Conservation (phyloP, 1,140 invertebrate genomes). For the Plutomurus gul region DNA sequence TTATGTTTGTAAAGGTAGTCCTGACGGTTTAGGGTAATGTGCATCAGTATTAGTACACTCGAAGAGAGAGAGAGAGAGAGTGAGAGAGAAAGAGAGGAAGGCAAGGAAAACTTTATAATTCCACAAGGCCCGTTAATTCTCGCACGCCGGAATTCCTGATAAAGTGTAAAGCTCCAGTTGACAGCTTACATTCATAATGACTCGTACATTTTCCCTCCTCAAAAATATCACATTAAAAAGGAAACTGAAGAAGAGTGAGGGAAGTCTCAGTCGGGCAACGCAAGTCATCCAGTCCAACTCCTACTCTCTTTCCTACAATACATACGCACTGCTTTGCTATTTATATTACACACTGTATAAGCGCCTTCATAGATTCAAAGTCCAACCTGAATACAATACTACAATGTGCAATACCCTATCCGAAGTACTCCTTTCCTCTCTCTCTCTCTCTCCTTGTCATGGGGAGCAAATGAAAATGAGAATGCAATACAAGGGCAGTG, state of each 20-base stretch:
- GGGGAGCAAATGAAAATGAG: conserved; percentile 28
- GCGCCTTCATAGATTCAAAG: too few species aligned
- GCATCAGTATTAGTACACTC: not conserved
- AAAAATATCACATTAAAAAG: conserved; percentile 41
- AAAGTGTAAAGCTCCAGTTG: conserved; percentile 43
- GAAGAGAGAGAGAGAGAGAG: not conserved
- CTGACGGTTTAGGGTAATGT: not conserved
- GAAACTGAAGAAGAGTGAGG: conserved; percentile 22
- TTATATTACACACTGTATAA: too few species aligned
- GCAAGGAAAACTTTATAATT: conserved; percentile 43
- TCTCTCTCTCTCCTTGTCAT: not conserved
- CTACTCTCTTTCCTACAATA: not conserved
- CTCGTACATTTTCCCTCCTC: conserved; percentile 42
- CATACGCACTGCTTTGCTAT: too few species aligned
- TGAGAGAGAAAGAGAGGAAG: not conserved
- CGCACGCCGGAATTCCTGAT: conserved; percentile 52
- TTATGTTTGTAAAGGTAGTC: not conserved
- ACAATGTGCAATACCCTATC: not conserved
- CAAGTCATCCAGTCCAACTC: not conserved
- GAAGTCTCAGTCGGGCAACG: not conserved
- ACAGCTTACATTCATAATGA: conserved; percentile 49
- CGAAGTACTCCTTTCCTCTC: not conserved
- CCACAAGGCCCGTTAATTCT: conserved; percentile 49
- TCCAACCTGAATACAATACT: not conserved
- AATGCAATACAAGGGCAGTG: conserved; percentile 25